phyloP scores from a whole-genome alignment of 2,797 vertebrate species.

The Pseudopleuronectes americanus region DNA sequence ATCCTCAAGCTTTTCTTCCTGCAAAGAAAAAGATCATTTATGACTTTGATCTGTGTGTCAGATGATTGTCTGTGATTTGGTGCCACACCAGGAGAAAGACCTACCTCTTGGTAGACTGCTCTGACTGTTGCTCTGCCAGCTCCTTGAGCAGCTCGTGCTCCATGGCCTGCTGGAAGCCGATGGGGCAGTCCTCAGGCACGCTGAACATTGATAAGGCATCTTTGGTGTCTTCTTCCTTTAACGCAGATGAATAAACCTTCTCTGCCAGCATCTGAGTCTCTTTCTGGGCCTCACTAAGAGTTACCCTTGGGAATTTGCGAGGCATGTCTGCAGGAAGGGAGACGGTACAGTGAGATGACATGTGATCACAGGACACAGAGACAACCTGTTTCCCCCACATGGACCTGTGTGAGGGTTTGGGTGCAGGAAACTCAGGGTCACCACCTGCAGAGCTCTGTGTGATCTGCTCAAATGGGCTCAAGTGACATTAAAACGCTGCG shows the following conservation, averaged over 20 bases:
- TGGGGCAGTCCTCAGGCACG: slow-evolving; percentile 94
- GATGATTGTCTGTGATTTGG: background rate
- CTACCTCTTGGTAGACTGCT: slow-evolving; percentile 90
- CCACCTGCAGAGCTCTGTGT: slow-evolving; percentile 30
- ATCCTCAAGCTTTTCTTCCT: slow-evolving; percentile 96
- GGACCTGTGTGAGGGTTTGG: background rate
- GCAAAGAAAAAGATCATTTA: slow-evolving; percentile 31
- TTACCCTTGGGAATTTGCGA: slow-evolving; percentile 92
- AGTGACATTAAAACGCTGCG: too few species aligned
- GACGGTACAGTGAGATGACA: slow-evolving; percentile 18
- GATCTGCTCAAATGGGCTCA: slow-evolving; percentile 12
- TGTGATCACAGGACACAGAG: background rate
- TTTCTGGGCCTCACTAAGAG: slow-evolving; percentile 90
- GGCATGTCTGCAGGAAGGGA: slow-evolving; percentile 86
- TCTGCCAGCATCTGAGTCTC: slow-evolving; percentile 89
- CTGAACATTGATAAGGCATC: slow-evolving; percentile 91
- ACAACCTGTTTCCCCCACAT: slow-evolving; percentile 1
- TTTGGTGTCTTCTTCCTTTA: slow-evolving; percentile 92
- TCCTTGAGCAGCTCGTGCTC: slow-evolving; percentile 94
- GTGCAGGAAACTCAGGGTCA: slow-evolving; percentile 4
- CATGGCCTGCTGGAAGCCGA: slow-evolving; percentile 92
- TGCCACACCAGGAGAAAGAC: slow-evolving; percentile 16
- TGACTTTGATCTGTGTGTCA: slow-evolving; percentile 1
- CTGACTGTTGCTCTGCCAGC: slow-evolving; percentile 92
- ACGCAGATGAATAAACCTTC: slow-evolving; percentile 91